Evolutionary conservation across 1,140 invertebrate species (phyloP).

Genomic region (Bombus impatiens): DNA sequence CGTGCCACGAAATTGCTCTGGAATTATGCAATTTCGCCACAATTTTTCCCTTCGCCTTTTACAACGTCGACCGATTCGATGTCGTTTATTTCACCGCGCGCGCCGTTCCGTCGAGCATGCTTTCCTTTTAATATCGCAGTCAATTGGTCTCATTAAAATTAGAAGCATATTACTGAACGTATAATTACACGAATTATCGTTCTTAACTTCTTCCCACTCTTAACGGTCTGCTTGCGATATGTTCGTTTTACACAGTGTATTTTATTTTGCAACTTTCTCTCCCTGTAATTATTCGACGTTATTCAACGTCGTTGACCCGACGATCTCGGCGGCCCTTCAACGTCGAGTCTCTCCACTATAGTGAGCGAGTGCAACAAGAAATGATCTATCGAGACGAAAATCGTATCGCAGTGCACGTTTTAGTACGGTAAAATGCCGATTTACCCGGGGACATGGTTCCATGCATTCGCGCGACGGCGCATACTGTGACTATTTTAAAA

Average conservation of each 20-base stretch:
- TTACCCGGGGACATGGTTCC: constrained; percentile 8
- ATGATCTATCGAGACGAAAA: constrained; percentile 15
- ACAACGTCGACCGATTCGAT: not conserved
- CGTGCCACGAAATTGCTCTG: constrained; percentile 28
- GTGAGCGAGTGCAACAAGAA: not conserved
- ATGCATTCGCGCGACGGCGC: constrained; percentile 15
- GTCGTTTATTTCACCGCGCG: not conserved
- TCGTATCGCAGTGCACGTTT: not conserved
- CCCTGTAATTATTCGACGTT: not conserved
- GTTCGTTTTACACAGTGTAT: not conserved
- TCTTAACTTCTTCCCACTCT: not conserved
- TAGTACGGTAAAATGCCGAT: constrained; percentile 22
- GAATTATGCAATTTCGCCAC: constrained; percentile 29
- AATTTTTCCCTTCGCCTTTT: constrained; percentile 21
- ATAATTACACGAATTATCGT: not conserved
- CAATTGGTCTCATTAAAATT: not conserved
- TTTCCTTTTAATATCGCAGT: not conserved
- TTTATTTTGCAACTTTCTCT: not conserved
- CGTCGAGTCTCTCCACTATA: not conserved
- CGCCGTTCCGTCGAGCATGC: too few relatives aligned
- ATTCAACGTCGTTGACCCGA: too few relatives aligned
- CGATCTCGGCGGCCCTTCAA: not conserved
- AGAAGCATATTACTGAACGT: not conserved
- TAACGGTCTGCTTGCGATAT: too few relatives aligned
- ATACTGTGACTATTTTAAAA: constrained; percentile 40